Base-by-base conservation (phyloP, 2,888 invertebrate genomes). In the Cabera pusaria region DNA sequence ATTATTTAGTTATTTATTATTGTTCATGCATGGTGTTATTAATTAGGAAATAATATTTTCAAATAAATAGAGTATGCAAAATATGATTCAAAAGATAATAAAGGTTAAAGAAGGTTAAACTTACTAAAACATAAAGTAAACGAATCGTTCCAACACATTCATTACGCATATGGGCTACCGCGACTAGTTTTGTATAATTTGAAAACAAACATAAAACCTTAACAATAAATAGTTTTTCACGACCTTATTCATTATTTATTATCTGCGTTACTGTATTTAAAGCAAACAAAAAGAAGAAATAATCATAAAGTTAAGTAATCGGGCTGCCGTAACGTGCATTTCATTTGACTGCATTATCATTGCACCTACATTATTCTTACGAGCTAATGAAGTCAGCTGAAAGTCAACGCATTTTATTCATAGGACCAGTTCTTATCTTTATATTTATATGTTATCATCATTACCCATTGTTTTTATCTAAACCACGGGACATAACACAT, bases 231-330 rank as follows among this genome's bases (percentile, higher is more conserved):
- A 16, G 16, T 25, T 28, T 28, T 14, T 6, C 1, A 19, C 18
- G n/a, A 12, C 6, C 22, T 7, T 29, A 14, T 36, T 27, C 22
- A 26, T 36, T 26, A 10, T 27, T 36, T 42, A 29, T 27, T 31
- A 25, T 25, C 24, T 22, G 21, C 14, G 9, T 20, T 33, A 28
- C 24, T 18, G 17, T 34, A 16, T 33, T 16, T 34, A 29, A 20
- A 19, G 33, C 34, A 34, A 34, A 34, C 34, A 34, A 24, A 28
- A 40, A 34, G 25, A 40, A 40, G 40, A 29, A 40, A 34, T 40
- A 34, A 34, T 34, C 33, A 29, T 40, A 40, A 34, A 40, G 23
- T 11, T 12, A 29, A 40, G 33, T 20, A 29, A 23, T 23, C 33
- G 20, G 24, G 16, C 23, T 16, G 24, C 40, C 40, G 29, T 34